phyloP scores from a whole-genome alignment of 2,888 invertebrate species.

The Papilio demoleus region DNA sequence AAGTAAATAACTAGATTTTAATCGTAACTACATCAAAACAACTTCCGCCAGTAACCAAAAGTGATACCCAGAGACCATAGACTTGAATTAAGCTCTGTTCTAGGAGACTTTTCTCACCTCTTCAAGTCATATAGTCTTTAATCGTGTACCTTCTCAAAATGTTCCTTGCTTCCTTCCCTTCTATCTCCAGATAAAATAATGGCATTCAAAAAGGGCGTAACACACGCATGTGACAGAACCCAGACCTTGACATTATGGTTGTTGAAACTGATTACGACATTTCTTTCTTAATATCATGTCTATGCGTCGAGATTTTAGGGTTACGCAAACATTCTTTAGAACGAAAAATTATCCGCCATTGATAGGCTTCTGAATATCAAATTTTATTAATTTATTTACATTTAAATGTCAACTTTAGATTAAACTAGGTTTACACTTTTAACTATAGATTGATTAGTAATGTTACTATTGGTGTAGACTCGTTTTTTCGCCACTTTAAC shows the following conservation, averaged over 20 bases:
- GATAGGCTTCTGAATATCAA: background rate
- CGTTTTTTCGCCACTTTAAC: no score
- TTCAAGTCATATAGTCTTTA: no score
- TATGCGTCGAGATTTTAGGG: background rate
- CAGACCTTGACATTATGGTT: slow-evolving; percentile 15
- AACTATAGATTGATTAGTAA: no score
- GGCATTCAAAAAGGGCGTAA: background rate
- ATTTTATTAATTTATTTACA: no score
- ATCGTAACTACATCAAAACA: no score
- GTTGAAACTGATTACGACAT: slow-evolving; percentile 2
- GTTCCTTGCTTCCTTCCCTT: no score
- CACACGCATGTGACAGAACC: slow-evolving; percentile 1
- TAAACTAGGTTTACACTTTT: background rate
- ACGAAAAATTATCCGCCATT: background rate
- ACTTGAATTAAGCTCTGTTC: no score
- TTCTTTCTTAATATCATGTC: slow-evolving; percentile 9
- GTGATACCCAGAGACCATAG: no score
- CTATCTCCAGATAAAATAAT: background rate
- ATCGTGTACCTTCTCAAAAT: no score
- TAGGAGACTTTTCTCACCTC: no score
- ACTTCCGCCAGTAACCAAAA: background rate
- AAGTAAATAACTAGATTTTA: no score
- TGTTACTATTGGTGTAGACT: no score
- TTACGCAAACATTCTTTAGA: background rate
- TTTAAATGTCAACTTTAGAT: background rate